Conservation (phyloP, 2,888 invertebrate species). For the Acleris emargana region DNA sequence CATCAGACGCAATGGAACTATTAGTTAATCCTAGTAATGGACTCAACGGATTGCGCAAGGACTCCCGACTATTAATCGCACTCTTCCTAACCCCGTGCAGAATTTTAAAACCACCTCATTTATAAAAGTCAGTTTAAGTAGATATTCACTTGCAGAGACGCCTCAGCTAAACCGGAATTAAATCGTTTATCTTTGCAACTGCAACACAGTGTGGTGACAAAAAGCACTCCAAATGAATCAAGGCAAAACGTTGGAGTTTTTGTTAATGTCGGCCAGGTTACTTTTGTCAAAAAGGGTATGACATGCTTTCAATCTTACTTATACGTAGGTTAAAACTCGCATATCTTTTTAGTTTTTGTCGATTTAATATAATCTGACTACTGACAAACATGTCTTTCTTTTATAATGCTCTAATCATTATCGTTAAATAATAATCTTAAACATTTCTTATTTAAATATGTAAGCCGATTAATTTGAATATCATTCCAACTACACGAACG, state of each 20-base stretch:
- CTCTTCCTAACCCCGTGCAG: slow-evolving; percentile 49
- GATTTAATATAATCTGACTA: too few relatives aligned
- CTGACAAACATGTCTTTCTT: not conserved
- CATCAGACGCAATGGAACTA: slow-evolving; percentile 11
- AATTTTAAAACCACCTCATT: slow-evolving; percentile 61
- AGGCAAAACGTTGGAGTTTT: slow-evolving; percentile 12
- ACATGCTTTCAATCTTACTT: not conserved
- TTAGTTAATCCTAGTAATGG: slow-evolving; percentile 23
- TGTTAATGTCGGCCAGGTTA: slow-evolving; percentile 5
- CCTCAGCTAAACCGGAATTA: slow-evolving; percentile 41
- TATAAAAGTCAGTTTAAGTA: slow-evolving; percentile 53
- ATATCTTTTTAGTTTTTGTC: too few relatives aligned
- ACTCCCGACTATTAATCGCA: slow-evolving; percentile 51
- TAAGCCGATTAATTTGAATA: slow-evolving; percentile 26
- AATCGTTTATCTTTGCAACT: slow-evolving; percentile 42
- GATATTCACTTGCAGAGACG: slow-evolving; percentile 40
- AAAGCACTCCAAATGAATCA: slow-evolving; percentile 30
- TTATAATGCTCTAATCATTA: not conserved
- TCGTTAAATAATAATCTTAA: too few relatives aligned
- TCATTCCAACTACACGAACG: not conserved
- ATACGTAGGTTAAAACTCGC: not conserved
- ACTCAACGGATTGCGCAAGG: slow-evolving; percentile 44
- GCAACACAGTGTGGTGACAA: slow-evolving; percentile 31
- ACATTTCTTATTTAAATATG: not conserved
- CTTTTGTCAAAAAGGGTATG: not conserved